phyloP scores from a whole-genome alignment of 2,888 invertebrate genomes.

The Lithophane socia region DNA sequence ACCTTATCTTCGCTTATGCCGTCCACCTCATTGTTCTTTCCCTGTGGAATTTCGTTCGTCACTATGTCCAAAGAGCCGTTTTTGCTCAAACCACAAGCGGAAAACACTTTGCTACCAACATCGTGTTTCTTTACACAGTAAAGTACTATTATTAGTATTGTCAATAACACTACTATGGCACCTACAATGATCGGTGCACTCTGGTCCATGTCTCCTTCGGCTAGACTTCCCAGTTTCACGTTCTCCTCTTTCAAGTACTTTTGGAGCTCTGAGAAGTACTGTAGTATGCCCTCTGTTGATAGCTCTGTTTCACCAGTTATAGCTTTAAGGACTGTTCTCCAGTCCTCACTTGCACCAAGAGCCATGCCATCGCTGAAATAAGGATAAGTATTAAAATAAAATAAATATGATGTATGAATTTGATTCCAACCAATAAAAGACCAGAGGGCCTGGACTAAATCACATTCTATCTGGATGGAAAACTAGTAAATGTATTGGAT shows the following conservation, averaged over 20 bases:
- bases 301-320: constrained; percentile 86
- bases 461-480: too few species aligned
- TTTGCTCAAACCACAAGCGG: constrained; percentile 83
- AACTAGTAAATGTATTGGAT: too few species aligned
- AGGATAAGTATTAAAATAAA: neutral
- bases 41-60: constrained; percentile 80
- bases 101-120: constrained; percentile 77
- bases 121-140: constrained; percentile 85
- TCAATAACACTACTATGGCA: constrained; percentile 79
- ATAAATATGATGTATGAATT: neutral
- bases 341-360: constrained; percentile 85
- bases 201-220: constrained; percentile 80
- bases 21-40: constrained; percentile 78
- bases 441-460: neutral
- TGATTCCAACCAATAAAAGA: neutral
- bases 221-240: constrained; percentile 69
- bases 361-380: constrained; percentile 85
- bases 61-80: constrained; percentile 87
- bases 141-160: constrained; percentile 80
- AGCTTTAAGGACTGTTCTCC: constrained; percentile 82
- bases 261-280: constrained; percentile 81
- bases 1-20: constrained; percentile 86
- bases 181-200: constrained; percentile 85
- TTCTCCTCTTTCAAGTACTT: constrained; percentile 80
- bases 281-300: constrained; percentile 82